phyloP scores from a whole-genome alignment of 2,113 vertebrate species.

The Plotosus lineatus region DNA sequence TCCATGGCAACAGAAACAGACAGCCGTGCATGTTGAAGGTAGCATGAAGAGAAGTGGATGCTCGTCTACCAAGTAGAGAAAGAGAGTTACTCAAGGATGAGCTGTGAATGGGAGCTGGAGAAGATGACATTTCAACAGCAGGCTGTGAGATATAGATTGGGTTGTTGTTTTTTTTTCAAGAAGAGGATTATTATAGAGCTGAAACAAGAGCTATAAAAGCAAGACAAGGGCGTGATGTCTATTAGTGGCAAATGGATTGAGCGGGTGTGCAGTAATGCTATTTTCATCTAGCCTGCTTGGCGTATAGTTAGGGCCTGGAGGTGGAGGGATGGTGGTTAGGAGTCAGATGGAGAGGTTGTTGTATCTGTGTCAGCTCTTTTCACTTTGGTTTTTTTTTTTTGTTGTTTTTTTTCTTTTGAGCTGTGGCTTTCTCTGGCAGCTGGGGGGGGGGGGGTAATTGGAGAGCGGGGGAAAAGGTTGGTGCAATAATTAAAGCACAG shows the following conservation, averaged over 20 bases:
- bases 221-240: constrained; percentile 24
- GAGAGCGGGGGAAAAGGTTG: constrained; percentile 20
- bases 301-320: not conserved
- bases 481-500: constrained; percentile 48
- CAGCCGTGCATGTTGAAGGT: constrained; percentile 40
- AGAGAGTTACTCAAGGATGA: constrained; percentile 36
- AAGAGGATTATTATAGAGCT: constrained; percentile 31
- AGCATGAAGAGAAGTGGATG: constrained; percentile 39
- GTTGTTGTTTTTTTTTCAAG: constrained; percentile 34
- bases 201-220: constrained; percentile 21
- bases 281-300: not conserved
- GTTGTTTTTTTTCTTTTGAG: constrained; percentile 12
- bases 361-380: constrained; percentile 1
- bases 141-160: constrained; percentile 37
- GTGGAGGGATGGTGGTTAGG: not conserved
- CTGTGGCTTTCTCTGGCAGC: constrained; percentile 25
- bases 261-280: not conserved
- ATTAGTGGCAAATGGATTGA: constrained; percentile 15
- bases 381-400: not conserved
- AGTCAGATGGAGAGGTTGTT: not conserved
- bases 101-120: constrained; percentile 12
- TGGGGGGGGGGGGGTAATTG: constrained; percentile 28
- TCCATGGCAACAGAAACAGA: constrained; percentile 59
- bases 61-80: constrained; percentile 25
- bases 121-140: constrained; percentile 11